Evolutionary conservation across 1,140 invertebrate genomes (phyloP), one percentile per base, ranked within the genome.

Genomic region (Manduca sexta): DNA sequence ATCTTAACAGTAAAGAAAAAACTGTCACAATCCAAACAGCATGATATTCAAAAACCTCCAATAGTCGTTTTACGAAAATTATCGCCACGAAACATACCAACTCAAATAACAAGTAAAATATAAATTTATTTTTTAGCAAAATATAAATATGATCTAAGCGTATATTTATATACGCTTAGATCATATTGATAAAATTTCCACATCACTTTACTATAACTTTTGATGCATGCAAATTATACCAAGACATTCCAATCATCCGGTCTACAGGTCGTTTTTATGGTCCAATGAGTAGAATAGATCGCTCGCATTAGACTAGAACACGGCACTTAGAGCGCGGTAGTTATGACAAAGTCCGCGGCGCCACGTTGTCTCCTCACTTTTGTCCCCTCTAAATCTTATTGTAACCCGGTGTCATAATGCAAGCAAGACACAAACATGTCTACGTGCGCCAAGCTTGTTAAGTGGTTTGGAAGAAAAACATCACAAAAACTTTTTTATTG

Each of bases 381-480:
- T 68, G 67, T 69, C 76, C 81, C 81, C 77, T 76, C 74, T 84
- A 84, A 82, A 84, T 82, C 78, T 82, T 73, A 59, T 65, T 75
- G 81, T 69, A 81, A 71, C 78, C 74, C 76, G 72, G 75, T 78
- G 81, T 83, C 81, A 83, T 83, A 84, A 81, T 84, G 81, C 81
- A 84, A 81, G 81, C 78, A 74, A 69, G 74, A 74, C 76, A 82
- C 81, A 84, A 83, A 83, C 79, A 84, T 81, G 67, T 79, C 79
- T 78, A 71, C 79, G 69, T 84, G 76, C 81, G 79, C 79, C 81
- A 83, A 81, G 68, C 74, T 76, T 80, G 79, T 83, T 85, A 85
- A 85, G 82, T 85, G 79, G 82, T 85, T 83, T 79, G 79, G 79
- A 85, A 85, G 81, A 85, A 84, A 80, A 84, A 83, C 77, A 85